A percentile compares a stretch with the other conserved stretches of the same genome.
Evolutionary conservation across 1,140 invertebrate genomes (phyloP).

Genomic region (Saccostrea cuccullata): DNA sequence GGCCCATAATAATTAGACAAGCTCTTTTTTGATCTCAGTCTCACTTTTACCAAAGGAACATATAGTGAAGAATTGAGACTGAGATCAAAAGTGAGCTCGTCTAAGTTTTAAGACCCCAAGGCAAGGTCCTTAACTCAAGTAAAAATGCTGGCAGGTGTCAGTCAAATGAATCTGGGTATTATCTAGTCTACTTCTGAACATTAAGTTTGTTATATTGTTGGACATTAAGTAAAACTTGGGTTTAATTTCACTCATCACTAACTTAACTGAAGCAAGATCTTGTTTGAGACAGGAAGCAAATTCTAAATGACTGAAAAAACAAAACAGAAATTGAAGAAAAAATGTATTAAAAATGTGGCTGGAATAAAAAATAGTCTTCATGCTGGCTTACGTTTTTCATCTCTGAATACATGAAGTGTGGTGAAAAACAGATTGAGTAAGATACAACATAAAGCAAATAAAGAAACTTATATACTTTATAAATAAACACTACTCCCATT

Average conservation of each 20-base stretch:
- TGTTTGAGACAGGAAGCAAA: background rate
- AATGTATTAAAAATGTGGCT: background rate
- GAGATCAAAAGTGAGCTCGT: no score
- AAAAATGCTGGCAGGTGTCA: no score
- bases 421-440: background rate
- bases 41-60: no score
- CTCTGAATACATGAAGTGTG: background rate
- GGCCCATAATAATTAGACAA: no score
- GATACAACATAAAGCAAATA: background rate
- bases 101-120: no score
- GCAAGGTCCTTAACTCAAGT: no score
- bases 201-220: no score
- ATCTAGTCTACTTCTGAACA: no score
- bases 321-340: background rate
- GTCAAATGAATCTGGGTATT: no score
- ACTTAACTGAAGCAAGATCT: background rate
- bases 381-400: background rate
- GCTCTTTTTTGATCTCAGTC: no score
- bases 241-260: background rate
- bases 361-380: background rate
- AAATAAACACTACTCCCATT: background rate
- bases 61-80: no score
- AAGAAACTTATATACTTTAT: background rate
- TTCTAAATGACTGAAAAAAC: conserved; percentile 8
- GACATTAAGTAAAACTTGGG: background rate